Evolutionary conservation across 2,113 vertebrate species (phyloP).

Genomic region (Gracilinanus agilis): DNA sequence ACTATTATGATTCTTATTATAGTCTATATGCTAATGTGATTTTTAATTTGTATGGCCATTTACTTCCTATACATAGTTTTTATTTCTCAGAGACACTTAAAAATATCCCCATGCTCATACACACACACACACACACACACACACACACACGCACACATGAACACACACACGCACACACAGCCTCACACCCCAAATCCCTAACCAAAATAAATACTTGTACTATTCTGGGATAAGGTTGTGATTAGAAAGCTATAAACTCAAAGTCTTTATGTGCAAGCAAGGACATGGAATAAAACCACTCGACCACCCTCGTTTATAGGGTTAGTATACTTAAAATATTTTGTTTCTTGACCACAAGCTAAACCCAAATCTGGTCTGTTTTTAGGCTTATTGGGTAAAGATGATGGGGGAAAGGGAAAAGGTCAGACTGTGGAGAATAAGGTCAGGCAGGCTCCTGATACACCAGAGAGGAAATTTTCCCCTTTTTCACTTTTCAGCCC

Average conservation of each 20-base stretch:
- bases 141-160: no score
- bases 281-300: conserved; percentile 46
- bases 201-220: conserved; percentile 44
- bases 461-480: neutral
- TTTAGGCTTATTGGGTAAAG: conserved; percentile 9
- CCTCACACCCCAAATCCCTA: neutral
- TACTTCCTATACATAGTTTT: conserved; percentile 11
- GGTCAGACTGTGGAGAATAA: neutral
- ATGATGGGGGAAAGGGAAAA: neutral
- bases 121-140: neutral
- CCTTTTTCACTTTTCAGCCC: neutral
- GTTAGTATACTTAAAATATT: conserved; percentile 58
- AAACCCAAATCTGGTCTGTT: conserved; percentile 46
- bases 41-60: conserved; percentile 42
- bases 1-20: neutral
- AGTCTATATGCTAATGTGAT: neutral
- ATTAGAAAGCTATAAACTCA: conserved; percentile 62
- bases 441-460: neutral
- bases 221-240: conserved; percentile 53
- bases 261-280: conserved; percentile 26
- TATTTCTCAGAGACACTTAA: conserved; percentile 36
- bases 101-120: conserved; percentile 8
- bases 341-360: conserved; percentile 42
- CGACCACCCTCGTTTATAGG: conserved; percentile 20
- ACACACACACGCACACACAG: no score